These are phyloP conservation scores for Asteroscopus sphinx DNA, from an alignment of 2,888 invertebrate genomes.

Conservation along the genomic window DNA sequence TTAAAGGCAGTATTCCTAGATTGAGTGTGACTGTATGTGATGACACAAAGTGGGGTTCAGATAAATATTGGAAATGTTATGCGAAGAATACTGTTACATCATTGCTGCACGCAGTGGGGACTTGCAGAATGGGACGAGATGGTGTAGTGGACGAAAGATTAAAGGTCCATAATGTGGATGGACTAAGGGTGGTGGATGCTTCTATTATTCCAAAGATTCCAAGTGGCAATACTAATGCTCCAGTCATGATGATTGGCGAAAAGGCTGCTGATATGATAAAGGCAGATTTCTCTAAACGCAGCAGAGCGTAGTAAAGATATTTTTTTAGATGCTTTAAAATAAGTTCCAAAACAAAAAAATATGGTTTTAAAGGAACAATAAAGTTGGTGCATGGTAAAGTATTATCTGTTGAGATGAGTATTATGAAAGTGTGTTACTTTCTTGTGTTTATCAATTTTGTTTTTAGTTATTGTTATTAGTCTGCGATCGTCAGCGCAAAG, in stretches of 20 bases:
- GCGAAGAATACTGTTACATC: conserved; percentile 88
- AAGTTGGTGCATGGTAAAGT: no score
- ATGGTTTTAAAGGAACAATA: no score
- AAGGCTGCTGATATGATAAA: conserved; percentile 83
- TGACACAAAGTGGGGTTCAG: conserved; percentile 81
- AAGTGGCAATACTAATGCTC: conserved; percentile 81
- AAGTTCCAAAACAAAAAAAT: no score
- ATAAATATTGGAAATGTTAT: conserved; percentile 92
- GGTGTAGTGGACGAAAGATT: conserved; percentile 80
- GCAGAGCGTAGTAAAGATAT: not conserved
- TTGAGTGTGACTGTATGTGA: conserved; percentile 87
- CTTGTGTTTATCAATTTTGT: no score
- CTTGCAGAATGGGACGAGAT: conserved; percentile 77
- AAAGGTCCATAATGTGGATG: conserved; percentile 70
- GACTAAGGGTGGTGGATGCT: conserved; percentile 79
- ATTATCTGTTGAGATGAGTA: no score
- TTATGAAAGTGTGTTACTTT: no score
- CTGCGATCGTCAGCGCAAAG: no score
- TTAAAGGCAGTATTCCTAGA: conserved; percentile 65
- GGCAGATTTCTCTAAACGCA: conserved; percentile 57
- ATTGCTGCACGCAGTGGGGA: conserved; percentile 90
- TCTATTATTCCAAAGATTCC: conserved; percentile 79
- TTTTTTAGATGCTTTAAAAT: conserved; percentile 8
- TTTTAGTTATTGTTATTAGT: no score
- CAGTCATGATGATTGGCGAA: conserved; percentile 84